Evolutionary conservation across 2,797 vertebrate species (phyloP).

Genomic region (Coccyzus lansbergi): DNA sequence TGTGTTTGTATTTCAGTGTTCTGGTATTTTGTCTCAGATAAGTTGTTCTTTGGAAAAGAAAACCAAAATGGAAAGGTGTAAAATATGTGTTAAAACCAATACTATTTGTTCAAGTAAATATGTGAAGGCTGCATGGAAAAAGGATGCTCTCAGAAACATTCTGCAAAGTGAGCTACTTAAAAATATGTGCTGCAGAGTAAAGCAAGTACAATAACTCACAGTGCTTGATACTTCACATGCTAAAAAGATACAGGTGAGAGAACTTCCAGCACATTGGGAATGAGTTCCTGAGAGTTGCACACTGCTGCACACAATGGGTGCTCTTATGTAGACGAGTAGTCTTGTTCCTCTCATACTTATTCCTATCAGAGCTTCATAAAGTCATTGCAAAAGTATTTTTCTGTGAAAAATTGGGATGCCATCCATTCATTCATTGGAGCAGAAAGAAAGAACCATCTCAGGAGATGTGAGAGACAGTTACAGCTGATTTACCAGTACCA

Average conservation of each 20-base stretch:
- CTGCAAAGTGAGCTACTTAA: neutral
- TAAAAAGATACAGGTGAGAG: neutral
- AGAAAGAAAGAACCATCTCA: neutral
- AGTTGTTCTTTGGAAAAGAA: neutral
- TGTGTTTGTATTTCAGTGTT: neutral
- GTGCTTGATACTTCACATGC: neutral
- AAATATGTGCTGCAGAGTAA: neutral
- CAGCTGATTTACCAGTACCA: neutral
- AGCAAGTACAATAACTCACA: neutral
- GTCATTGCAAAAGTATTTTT: neutral
- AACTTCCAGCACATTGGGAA: neutral
- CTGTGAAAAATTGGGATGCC: accelerated
- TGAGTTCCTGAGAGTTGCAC: neutral
- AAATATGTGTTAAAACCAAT: neutral
- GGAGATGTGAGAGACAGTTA: neutral
- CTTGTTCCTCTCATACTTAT: neutral
- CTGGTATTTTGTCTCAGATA: neutral
- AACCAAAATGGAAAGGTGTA: neutral
- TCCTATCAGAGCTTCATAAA: neutral
- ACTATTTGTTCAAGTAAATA: neutral
- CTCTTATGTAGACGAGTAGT: neutral
- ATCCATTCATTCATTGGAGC: neutral
- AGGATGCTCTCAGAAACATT: neutral
- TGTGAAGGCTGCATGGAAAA: neutral
- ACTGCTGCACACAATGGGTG: neutral